A percentile compares a stretch with the other conserved stretches of the same genome.
Conservation (phyloP, 2,113 vertebrate species). For the Pelecanoides urinatrix region DNA sequence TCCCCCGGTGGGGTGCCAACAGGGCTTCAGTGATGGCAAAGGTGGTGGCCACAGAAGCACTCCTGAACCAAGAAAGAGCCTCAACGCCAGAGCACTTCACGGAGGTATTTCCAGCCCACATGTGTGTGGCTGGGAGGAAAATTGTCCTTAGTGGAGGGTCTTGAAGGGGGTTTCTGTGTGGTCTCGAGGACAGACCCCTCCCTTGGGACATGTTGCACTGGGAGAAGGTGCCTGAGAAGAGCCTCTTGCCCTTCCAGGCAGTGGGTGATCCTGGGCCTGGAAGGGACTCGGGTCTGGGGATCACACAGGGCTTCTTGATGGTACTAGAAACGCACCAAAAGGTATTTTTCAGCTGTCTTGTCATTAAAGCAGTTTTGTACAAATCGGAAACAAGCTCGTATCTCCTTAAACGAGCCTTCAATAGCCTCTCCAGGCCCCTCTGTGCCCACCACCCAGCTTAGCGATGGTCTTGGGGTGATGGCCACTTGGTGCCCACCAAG, state of each 20-base stretch:
- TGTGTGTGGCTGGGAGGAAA: background rate
- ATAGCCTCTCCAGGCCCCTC: rapidly evolving
- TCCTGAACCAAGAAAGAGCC: background rate
- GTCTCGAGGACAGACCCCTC: background rate
- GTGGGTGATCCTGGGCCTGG: background rate
- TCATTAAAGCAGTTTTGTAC: constrained; percentile 58
- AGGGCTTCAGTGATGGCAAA: background rate
- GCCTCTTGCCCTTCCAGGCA: background rate
- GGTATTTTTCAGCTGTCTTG: background rate
- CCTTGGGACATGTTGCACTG: background rate
- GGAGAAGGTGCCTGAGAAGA: background rate
- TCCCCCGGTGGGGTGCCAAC: rapidly evolving
- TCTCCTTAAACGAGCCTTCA: background rate
- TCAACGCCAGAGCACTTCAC: background rate
- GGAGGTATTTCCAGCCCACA: rapidly evolving
- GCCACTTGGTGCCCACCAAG: background rate
- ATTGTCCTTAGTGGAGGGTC: background rate
- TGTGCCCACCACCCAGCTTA: background rate
- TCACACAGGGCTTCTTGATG: background rate
- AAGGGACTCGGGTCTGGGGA: background rate
- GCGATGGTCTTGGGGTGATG: background rate
- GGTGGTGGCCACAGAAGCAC: background rate
- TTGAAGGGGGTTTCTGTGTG: background rate
- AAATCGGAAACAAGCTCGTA: background rate
- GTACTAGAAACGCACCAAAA: background rate